A percentile compares a stretch with the other conserved stretches of the same genome.
Evolutionary conservation across 1,140 invertebrate genomes (phyloP).

Genomic region (Drosophila punjabiensis): DNA sequence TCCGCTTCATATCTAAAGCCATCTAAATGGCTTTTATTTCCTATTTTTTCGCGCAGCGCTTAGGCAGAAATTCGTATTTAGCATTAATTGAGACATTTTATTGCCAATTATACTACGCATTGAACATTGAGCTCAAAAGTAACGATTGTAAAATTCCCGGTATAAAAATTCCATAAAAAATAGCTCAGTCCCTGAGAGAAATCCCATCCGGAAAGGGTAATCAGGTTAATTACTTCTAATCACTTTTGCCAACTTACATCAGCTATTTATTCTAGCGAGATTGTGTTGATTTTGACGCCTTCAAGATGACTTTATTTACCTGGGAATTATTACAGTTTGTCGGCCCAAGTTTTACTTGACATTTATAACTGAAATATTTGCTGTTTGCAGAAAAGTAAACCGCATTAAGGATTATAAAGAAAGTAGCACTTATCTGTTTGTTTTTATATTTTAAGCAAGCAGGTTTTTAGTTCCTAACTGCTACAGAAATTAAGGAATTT

Average conservation of each 20-base stretch:
- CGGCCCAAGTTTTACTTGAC: neutral
- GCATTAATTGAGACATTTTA: slow-evolving; percentile 56
- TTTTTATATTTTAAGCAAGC: too few relatives aligned
- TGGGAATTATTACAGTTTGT: slow-evolving; percentile 10
- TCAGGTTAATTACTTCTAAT: slow-evolving; percentile 23
- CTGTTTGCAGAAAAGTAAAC: neutral
- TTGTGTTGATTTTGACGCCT: slow-evolving; percentile 42
- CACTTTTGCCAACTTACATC: slow-evolving; percentile 15
- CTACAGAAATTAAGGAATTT: too few relatives aligned
- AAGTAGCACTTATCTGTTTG: neutral
- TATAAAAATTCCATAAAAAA: slow-evolving; percentile 2
- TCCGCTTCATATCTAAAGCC: slow-evolving; percentile 29
- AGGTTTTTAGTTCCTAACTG: too few relatives aligned
- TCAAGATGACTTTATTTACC: slow-evolving; percentile 10
- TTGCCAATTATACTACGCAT: slow-evolving; percentile 37
- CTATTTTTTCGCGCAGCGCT: slow-evolving; percentile 38
- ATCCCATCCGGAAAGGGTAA: slow-evolving; percentile 10
- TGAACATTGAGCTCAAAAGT: slow-evolving; percentile 12
- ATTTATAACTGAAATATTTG: neutral
- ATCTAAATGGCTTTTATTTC: slow-evolving; percentile 33
- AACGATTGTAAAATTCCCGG: slow-evolving; percentile 2
- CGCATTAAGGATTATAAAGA: neutral
- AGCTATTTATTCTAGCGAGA: slow-evolving; percentile 18
- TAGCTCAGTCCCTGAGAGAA: neutral
- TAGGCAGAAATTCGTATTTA: slow-evolving; percentile 47